Conservation (phyloP, 1,140 invertebrate species). For the Pseudomyrmex pallidus region DNA sequence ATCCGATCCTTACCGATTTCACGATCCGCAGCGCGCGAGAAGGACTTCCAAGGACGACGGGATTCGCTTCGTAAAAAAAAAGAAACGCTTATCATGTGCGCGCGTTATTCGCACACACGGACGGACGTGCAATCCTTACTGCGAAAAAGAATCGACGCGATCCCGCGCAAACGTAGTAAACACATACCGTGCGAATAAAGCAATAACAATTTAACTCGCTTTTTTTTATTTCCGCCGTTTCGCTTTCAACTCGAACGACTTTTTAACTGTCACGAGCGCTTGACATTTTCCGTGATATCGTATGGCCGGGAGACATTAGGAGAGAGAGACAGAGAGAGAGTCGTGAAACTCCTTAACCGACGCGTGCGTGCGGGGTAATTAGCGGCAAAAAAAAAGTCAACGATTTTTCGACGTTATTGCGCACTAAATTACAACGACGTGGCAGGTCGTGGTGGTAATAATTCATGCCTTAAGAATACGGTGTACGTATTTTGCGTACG, state of each 20-base stretch:
- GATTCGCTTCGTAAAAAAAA: conserved; percentile 22
- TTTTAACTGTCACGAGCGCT: conserved; percentile 25
- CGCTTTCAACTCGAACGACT: conserved; percentile 6
- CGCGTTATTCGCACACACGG: background rate
- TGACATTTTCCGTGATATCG: background rate
- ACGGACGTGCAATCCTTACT: background rate
- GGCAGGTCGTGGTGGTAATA: conserved; percentile 43
- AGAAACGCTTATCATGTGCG: background rate
- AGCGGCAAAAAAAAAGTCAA: background rate
- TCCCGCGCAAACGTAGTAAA: background rate
- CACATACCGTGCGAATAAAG: conserved; percentile 3
- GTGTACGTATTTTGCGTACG: conserved; percentile 16
- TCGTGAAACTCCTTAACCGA: background rate
- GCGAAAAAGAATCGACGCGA: background rate
- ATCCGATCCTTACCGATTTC: background rate
- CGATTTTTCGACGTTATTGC: background rate
- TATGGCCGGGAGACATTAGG: background rate
- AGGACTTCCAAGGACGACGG: background rate
- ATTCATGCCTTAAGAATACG: conserved; percentile 34
- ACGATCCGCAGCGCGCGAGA: conserved; percentile 9
- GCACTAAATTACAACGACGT: background rate
- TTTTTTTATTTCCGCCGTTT: conserved; percentile 23
- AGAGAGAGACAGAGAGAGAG: no score
- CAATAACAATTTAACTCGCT: background rate
- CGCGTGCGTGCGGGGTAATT: conserved; percentile 2